Percentiles rank a stretch among this genome's conserved stretches.
Evolutionary conservation across 2,113 vertebrate species (phyloP).

Genomic region (Plecturocebus donacophilus): DNA sequence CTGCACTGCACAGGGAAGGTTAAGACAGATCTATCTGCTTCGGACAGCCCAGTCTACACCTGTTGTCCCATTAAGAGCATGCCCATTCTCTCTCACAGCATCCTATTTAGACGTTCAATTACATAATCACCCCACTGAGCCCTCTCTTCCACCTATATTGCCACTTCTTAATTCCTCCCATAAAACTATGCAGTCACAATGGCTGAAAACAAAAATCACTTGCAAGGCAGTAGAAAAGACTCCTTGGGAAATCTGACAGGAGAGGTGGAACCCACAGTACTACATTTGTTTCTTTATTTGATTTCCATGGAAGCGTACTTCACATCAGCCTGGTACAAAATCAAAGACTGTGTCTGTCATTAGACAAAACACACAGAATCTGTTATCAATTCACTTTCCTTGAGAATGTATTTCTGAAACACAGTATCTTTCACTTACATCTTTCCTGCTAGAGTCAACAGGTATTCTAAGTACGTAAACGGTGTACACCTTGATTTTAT

Average conservation of each 20-base stretch:
- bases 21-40: background rate
- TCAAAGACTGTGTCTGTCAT: background rate
- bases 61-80: background rate
- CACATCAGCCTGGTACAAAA: background rate
- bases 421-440: background rate
- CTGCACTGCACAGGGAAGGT: background rate
- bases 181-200: background rate
- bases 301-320: background rate
- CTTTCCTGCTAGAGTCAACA: conserved; percentile 12
- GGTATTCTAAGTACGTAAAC: background rate
- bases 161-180: background rate
- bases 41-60: background rate
- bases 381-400: background rate
- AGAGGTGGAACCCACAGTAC: background rate
- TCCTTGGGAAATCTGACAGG: background rate
- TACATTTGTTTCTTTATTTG: background rate
- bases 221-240: background rate
- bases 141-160: background rate
- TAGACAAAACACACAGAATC: background rate
- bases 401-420: conserved; percentile 5
- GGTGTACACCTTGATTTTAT: background rate
- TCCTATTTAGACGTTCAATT: background rate
- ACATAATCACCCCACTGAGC: background rate
- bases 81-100: background rate
- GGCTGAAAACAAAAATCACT: background rate